phyloP scores from a whole-genome alignment of 1,140 invertebrate species.

The Chionoecetes opilio region DNA sequence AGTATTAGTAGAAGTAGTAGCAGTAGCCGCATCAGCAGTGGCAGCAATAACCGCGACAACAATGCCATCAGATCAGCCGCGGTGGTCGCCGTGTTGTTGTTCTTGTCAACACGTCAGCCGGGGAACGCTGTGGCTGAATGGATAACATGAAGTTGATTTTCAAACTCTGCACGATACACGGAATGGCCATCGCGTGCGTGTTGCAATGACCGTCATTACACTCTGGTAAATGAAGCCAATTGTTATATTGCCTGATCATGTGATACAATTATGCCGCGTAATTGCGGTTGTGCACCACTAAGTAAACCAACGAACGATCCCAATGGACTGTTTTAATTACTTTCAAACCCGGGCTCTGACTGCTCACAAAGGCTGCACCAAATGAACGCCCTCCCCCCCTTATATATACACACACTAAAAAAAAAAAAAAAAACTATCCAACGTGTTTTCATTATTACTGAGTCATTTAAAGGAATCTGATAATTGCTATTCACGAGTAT shows the following conservation, averaged over 20 bases:
- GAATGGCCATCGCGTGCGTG: not conserved
- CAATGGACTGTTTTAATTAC: no score
- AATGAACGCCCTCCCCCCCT: no score
- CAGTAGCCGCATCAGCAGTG: no score
- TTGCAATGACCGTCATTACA: not conserved
- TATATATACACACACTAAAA: no score
- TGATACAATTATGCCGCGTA: not conserved
- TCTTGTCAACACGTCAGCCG: not conserved
- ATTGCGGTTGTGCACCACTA: not conserved
- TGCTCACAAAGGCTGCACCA: no score
- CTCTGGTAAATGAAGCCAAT: not conserved
- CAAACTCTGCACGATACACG: not conserved
- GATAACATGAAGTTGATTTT: not conserved
- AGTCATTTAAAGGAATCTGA: not conserved
- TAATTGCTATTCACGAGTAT: not conserved
- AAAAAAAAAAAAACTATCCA: no score
- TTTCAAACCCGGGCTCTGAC: no score
- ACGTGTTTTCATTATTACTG: not conserved
- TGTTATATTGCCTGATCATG: conserved; percentile 19
- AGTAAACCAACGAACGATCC: not conserved
- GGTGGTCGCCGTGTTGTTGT: not conserved
- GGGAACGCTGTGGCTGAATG: not conserved
- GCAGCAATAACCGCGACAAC: no score
- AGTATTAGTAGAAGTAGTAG: no score
- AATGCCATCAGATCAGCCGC: no score